A percentile compares a stretch with the other conserved stretches of the same genome.
phyloP scores from a whole-genome alignment of 1,140 invertebrate genomes.

The Polypedilum pembai region DNA sequence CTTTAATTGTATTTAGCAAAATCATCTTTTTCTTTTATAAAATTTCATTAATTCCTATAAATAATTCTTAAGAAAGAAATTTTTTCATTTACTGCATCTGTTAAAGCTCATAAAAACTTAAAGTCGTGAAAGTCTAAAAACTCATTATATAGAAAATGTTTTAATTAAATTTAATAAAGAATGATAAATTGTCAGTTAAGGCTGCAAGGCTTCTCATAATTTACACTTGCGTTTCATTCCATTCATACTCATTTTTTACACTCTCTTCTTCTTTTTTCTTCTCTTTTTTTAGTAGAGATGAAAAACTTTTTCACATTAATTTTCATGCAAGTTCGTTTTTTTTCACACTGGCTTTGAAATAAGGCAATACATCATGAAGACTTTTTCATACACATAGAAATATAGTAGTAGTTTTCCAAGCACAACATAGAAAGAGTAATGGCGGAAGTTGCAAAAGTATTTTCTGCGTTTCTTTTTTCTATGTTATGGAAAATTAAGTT shows the following conservation, averaged over 20 bases:
- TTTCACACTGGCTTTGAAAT: conserved; percentile 8
- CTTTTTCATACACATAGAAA: not conserved
- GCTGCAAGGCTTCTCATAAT: conserved; percentile 16
- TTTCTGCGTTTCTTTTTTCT: not conserved
- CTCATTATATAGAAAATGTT: conserved; percentile 7
- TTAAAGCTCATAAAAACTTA: not conserved
- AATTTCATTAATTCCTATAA: not conserved
- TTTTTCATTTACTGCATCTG: conserved; percentile 4
- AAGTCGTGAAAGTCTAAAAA: not conserved
- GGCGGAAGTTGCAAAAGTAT: not conserved
- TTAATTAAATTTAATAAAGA: conserved; percentile 20
- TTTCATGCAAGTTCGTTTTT: conserved; percentile 15
- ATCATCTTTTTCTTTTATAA: not conserved
- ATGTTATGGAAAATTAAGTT: conserved; percentile 13
- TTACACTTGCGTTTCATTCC: not conserved
- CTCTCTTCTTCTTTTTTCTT: not conserved
- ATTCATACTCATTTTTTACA: not conserved
- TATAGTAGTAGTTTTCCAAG: not conserved
- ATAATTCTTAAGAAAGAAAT: not conserved
- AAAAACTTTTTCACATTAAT: conserved; percentile 29
- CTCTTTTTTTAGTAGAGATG: not conserved
- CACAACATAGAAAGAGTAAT: too few relatives aligned
- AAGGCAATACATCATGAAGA: conserved; percentile 1
- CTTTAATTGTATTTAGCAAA: not conserved
- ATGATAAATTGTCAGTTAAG: conserved; percentile 18